Base-by-base conservation (phyloP, 2,113 vertebrate genomes). In the Argyrosomus japonicus region DNA sequence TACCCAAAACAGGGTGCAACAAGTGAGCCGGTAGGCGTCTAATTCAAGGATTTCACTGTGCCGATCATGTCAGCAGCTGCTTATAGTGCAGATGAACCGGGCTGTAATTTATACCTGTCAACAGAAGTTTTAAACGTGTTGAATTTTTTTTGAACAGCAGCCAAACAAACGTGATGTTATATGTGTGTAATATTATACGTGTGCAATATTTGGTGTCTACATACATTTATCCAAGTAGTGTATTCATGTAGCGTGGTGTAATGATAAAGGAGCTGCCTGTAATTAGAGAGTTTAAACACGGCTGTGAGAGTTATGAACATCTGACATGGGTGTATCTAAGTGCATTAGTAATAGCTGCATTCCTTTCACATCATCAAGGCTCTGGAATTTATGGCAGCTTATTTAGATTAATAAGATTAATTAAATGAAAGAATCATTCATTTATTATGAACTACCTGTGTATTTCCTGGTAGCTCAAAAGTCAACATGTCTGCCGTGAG, bases 291-390 rank as follows among this genome's bases (percentile, higher is more conserved):
- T 61, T 50, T 1, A 19, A 51, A 79, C 23, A 57, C 0, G 2
- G 40, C 48, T 53, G 53, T 50, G 40, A 51, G 51, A 67, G 14
- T 36, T 51, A 18, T 18, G 36, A 15, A 36, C 45, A 47, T 53
- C n/a, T 29, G 13, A 25, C 12, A 53, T 0, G 7, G 25, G 13
- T 29, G 19, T 11, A 27, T 53, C 23, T 15, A 25, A 29, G 23
- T 11, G 9, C 40, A 50, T 25, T 25, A 13, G 53, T 61, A 74
- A 84, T 25, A 51, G 45, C 76, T 7, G 72, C 15, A 3, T 75
- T 32, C 25, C 2, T n/a, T 29, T 70, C n/a, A 65, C 45, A 71
- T 40, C 14, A 13, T 12, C 25, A 21, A 4, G 73, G 23, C 11
- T 68, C 19, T 36, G 6, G 1, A 7, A 23, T 68, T 36, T 3